Conservation (phyloP, 1,140 invertebrate species). For the Drosophila murphyi region DNA sequence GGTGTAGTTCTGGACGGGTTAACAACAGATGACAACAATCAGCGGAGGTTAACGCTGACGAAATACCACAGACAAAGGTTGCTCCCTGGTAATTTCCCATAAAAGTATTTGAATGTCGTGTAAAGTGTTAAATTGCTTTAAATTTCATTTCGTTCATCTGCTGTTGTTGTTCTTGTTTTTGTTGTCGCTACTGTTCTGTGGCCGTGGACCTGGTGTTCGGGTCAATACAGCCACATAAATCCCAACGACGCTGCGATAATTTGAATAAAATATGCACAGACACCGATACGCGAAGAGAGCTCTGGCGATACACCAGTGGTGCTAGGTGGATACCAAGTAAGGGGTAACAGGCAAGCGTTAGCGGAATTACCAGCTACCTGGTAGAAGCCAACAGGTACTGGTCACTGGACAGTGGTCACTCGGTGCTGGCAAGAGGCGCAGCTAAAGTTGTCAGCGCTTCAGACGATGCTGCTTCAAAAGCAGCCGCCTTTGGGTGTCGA, state of each 20-base stretch:
- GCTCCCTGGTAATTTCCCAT: slow-evolving; percentile 68
- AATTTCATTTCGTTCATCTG: slow-evolving; percentile 49
- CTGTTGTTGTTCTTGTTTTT: slow-evolving; percentile 16
- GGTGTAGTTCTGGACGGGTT: slow-evolving; percentile 14
- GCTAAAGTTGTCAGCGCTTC: not conserved
- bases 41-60: slow-evolving; percentile 54
- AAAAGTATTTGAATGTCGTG: slow-evolving; percentile 82
- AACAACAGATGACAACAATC: slow-evolving; percentile 53
- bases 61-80: slow-evolving; percentile 55
- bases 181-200: slow-evolving; percentile 13
- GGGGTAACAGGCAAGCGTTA: not conserved
- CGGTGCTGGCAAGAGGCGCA: not conserved
- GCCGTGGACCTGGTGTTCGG: slow-evolving; percentile 21
- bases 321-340: too few species aligned
- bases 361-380: slow-evolving; percentile 11
- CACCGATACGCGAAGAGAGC: not conserved
- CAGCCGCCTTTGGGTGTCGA: slow-evolving; percentile 78
- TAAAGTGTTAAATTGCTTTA: slow-evolving; percentile 83
- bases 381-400: slow-evolving; percentile 2
- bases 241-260: slow-evolving; percentile 65
- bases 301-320: too few species aligned
- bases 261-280: slow-evolving; percentile 80
- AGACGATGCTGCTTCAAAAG: slow-evolving; percentile 43
- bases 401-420: not conserved
- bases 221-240: slow-evolving; percentile 71